phyloP scores from a whole-genome alignment of 2,113 vertebrate genomes.

The Helogale parvula region DNA sequence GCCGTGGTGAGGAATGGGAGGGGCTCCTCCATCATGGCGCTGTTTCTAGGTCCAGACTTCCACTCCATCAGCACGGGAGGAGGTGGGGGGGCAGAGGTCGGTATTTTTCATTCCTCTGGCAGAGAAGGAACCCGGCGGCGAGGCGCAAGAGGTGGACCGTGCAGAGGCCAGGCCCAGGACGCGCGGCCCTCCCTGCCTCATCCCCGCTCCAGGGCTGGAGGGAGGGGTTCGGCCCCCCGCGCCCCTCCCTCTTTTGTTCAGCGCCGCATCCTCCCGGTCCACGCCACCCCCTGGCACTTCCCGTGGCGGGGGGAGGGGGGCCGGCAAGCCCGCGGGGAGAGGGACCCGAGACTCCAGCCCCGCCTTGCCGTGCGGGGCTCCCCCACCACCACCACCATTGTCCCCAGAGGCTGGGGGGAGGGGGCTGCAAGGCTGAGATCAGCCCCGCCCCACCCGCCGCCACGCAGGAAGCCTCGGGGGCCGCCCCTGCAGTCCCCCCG shows the following conservation, averaged over 20 bases:
- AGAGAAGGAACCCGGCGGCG: neutral
- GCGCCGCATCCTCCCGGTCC: neutral
- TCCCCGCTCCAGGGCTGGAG: neutral
- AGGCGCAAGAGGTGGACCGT: neutral
- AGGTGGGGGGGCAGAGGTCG: neutral
- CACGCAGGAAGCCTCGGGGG: neutral
- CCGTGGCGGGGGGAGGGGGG: neutral
- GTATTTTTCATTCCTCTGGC: fast-evolving
- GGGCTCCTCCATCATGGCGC: conserved; percentile 78
- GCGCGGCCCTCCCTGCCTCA: neutral
- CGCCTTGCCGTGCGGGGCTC: conserved; percentile 35
- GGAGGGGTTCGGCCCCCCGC: neutral
- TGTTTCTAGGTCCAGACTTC: conserved; percentile 22
- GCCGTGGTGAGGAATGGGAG: neutral
- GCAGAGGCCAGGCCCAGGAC: neutral
- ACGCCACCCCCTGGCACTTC: neutral
- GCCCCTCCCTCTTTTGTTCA: conserved; percentile 87
- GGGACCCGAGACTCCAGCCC: conserved; percentile 36
- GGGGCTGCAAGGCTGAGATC: conserved; percentile 9
- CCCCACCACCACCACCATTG: neutral
- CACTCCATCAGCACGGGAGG: neutral
- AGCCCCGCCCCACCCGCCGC: conserved; percentile 73
- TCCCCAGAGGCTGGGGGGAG: conserved; percentile 65
- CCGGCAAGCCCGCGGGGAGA: neutral
- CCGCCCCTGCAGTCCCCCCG: neutral